A percentile compares a stretch with the other conserved stretches of the same genome.
Evolutionary conservation across 2,113 vertebrate genomes (phyloP).

Genomic region (Sander vitreus): DNA sequence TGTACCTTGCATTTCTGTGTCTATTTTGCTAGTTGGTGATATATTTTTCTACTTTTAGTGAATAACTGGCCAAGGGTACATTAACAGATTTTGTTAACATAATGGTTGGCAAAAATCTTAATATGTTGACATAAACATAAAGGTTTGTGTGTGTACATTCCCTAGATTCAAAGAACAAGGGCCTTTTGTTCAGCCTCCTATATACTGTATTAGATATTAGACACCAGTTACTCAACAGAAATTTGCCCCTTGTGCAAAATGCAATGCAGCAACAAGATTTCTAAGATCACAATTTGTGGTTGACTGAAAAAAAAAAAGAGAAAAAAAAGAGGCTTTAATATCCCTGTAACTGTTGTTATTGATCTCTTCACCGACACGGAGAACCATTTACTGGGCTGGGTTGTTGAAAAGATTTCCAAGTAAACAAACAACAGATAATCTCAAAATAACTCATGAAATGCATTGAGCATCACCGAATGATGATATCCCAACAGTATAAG

Average conservation of each 20-base stretch:
- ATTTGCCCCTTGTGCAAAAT: not conserved
- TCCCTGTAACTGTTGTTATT: not conserved
- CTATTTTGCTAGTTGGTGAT: constrained; percentile 34
- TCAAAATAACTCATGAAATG: constrained; percentile 38
- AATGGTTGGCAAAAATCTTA: not conserved
- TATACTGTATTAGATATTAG: not conserved
- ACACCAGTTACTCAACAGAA: not conserved
- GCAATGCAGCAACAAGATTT: not conserved
- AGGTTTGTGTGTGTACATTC: too few relatives aligned
- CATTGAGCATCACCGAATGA: constrained; percentile 7
- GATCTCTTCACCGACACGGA: not conserved
- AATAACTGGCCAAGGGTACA: not conserved
- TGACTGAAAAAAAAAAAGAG: not conserved
- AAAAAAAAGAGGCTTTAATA: not conserved
- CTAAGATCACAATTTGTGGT: not conserved
- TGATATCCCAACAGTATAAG: constrained; percentile 1
- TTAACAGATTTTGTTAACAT: not conserved
- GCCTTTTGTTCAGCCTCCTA: not conserved
- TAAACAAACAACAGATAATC: not conserved
- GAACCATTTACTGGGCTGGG: not conserved
- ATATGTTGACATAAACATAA: not conserved
- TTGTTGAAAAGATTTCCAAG: not conserved
- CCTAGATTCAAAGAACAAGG: not conserved
- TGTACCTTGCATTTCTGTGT: constrained; percentile 40
- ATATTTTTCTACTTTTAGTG: constrained; percentile 22